phyloP scores from a whole-genome alignment of 2,888 invertebrate species.

The Pandemis heparana region DNA sequence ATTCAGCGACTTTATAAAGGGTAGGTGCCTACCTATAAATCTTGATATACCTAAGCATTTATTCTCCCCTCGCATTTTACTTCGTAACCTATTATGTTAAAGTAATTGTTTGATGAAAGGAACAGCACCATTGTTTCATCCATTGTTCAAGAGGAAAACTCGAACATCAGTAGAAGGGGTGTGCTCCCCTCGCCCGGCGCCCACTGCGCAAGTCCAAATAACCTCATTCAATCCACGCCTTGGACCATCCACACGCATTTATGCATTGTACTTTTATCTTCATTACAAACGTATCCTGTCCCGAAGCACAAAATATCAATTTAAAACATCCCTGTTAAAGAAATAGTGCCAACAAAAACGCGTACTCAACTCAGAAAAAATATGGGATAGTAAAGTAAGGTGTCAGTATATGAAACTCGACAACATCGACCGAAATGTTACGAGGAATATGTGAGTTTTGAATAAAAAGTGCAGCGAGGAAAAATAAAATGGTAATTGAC shows the following conservation, averaged over 20 bases:
- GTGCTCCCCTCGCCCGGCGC: slow-evolving; percentile 45
- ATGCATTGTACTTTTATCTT: slow-evolving; percentile 59
- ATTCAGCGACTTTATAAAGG: background rate
- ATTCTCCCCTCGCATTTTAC: slow-evolving; percentile 24
- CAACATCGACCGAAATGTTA: slow-evolving; percentile 3
- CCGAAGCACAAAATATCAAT: slow-evolving; percentile 52
- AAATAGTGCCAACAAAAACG: slow-evolving; percentile 9
- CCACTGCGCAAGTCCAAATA: slow-evolving; percentile 81
- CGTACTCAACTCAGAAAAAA: background rate
- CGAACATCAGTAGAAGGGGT: slow-evolving; percentile 19
- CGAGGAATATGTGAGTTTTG: slow-evolving; percentile 32
- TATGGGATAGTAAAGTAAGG: slow-evolving; percentile 15
- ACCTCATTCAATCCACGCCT: slow-evolving; percentile 82
- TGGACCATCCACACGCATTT: slow-evolving; percentile 67
- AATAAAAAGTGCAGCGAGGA: slow-evolving; percentile 41
- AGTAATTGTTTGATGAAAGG: slow-evolving; percentile 25
- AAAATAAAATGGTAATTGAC: slow-evolving; percentile 80
- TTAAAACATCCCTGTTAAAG: background rate
- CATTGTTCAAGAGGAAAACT: slow-evolving; percentile 29
- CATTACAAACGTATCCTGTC: slow-evolving; percentile 54
- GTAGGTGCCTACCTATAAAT: background rate
- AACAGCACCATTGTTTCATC: slow-evolving; percentile 30
- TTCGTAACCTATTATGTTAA: slow-evolving; percentile 12
- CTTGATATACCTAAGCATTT: background rate
- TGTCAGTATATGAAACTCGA: background rate